Percentiles rank a stretch among this genome's conserved stretches.
phyloP scores from a whole-genome alignment of 2,113 vertebrate species.

The Mustela nigripes region DNA sequence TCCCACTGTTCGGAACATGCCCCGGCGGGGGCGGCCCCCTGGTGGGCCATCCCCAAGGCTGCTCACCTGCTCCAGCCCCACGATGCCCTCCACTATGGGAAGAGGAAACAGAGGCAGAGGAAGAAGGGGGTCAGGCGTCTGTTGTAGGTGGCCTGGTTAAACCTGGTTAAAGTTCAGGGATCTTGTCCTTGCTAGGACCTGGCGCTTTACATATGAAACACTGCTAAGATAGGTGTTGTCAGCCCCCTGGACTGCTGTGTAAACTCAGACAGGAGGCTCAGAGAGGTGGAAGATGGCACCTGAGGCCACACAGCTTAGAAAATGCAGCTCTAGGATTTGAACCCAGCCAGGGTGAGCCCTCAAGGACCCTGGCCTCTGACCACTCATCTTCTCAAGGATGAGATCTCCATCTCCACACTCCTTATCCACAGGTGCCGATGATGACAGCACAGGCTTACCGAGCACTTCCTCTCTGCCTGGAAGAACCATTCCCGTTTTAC shows the following conservation, averaged over 20 bases:
- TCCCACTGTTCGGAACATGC: conserved; percentile 96
- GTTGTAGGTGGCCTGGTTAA: not conserved
- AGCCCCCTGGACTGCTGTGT: rapidly evolving
- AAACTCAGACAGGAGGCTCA: not conserved
- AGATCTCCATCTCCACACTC: not conserved
- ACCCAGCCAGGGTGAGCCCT: not conserved
- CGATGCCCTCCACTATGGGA: conserved; percentile 93
- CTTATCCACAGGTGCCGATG: not conserved
- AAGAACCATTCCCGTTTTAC: not conserved
- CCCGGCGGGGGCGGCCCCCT: conserved; percentile 83
- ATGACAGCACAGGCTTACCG: rapidly evolving
- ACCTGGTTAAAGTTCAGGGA: not conserved
- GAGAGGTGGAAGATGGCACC: not conserved
- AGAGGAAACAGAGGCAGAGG: not conserved
- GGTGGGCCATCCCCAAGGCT: conserved; percentile 88
- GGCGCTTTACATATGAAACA: not conserved
- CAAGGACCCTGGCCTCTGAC: not conserved
- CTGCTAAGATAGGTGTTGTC: not conserved
- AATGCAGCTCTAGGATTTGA: not conserved
- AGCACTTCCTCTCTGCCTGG: not conserved
- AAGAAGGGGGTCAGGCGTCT: not conserved
- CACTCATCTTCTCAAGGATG: not conserved
- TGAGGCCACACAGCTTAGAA: not conserved
- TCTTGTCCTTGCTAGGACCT: not conserved
- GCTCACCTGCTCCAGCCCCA: conserved; percentile 94